Evolutionary conservation across 35 echinoderm and acorn worm species (phyloP).

Genomic region (Apostichopus japonicus): DNA sequence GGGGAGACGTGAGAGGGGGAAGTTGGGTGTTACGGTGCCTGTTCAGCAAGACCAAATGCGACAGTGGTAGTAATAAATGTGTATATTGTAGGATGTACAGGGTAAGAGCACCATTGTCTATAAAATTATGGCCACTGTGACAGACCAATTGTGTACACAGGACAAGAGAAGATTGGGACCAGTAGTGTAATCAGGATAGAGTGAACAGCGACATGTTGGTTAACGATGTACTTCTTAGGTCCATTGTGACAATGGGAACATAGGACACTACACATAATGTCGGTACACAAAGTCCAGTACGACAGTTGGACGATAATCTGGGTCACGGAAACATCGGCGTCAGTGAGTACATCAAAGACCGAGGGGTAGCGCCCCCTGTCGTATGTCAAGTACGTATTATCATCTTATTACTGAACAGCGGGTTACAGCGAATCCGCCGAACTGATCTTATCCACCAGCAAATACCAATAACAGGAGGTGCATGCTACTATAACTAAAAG

Average conservation of each 20-base stretch:
- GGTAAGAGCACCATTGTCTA: too few species aligned
- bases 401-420: slow-evolving; percentile 14
- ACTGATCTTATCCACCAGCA: background rate
- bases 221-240: too few species aligned
- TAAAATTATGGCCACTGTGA: too few species aligned
- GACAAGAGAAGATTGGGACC: too few species aligned
- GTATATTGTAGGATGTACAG: background rate
- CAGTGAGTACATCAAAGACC: background rate
- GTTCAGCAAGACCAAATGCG: background rate
- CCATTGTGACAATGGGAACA: too few species aligned
- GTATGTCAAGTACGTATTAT: slow-evolving; percentile 29
- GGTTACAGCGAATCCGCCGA: background rate
- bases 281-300: background rate
- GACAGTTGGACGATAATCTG: background rate
- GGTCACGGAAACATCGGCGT: background rate
- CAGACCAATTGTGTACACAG: too few species aligned
- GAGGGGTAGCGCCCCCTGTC: background rate
- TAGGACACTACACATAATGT: too few species aligned
- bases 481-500: background rate
- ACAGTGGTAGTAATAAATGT: background rate
- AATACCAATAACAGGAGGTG: slow-evolving; percentile 8
- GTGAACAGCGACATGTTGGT: too few species aligned
- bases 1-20: too few species aligned
- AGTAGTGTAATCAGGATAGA: too few species aligned
- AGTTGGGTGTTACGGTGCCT: too few species aligned